These are phyloP conservation scores for Phataginus tricuspis DNA, from an alignment of 2,797 vertebrate species.

Conservation along the genomic window DNA sequence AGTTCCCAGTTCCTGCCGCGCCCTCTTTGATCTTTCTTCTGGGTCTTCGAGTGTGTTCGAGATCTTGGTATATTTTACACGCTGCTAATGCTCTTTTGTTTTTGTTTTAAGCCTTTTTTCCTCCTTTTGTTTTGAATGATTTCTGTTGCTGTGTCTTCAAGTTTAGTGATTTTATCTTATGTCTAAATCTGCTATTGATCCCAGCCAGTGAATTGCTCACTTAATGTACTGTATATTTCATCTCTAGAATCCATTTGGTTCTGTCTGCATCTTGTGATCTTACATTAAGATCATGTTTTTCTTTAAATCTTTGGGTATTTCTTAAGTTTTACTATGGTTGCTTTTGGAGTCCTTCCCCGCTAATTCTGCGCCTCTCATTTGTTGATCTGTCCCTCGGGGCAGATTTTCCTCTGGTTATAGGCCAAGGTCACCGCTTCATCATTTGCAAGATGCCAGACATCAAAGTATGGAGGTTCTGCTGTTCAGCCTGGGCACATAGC, in stretches of 20 bases:
- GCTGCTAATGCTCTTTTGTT: no score
- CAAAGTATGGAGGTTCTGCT: fast-evolving
- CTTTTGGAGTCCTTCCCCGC: fast-evolving
- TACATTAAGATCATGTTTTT: fast-evolving
- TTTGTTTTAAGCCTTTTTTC: neutral
- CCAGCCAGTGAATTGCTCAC: neutral
- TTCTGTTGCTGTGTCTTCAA: neutral
- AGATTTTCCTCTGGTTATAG: neutral
- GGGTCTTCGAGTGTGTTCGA: fast-evolving
- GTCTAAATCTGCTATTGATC: neutral
- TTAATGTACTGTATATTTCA: neutral
- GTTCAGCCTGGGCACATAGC: neutral
- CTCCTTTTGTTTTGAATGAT: no score
- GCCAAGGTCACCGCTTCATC: no score
- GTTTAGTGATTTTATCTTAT: no score
- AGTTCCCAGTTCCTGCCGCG: neutral
- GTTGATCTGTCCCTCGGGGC: neutral
- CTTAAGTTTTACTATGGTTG: fast-evolving
- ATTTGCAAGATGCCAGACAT: fast-evolving
- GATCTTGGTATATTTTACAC: fast-evolving
- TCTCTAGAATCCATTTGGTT: neutral
- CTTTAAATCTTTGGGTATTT: no score
- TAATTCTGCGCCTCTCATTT: fast-evolving
- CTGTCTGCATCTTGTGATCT: neutral
- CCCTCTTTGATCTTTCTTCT: no score